Evolutionary conservation across 1,140 invertebrate species (phyloP), one percentile per base, ranked within the genome.

Genomic region (Coenobita brevimanus): DNA sequence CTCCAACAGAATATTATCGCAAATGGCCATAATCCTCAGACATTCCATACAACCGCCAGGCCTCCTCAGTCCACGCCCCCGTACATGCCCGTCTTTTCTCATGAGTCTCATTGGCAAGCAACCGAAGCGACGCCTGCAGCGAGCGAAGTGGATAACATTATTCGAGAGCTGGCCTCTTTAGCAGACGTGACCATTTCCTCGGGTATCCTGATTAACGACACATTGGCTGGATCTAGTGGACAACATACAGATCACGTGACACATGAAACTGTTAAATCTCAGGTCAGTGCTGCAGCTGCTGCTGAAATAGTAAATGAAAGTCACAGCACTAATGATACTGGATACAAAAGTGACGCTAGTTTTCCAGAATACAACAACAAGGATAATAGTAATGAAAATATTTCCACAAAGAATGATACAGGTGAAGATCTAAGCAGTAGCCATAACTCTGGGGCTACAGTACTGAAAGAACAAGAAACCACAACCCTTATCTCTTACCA

Each of bases 121-220:
- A 24, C 27, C 6, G n/a, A 41, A 13, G 21, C 21, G 17, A 13
- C 2, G 24, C 6, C 21, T 0, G n/a, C 10, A n/a, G 30, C 38
- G 17, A 41, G 60, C 0, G 64, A 82, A 15, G 43, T 71, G 17
- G 81, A 82, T 15, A 69, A 82, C 15, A 82, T 82, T 13, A 50
- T 21, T 8, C 62, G 67, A 41, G 21, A 82, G 43, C 38, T 82
- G 81, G 62, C 81, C 27, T 30, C 81, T 21, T 30, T 82, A 50
- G 81, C 81, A 27, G 36, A 82, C 43, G 15, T 82, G 21, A 69
- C 81, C 10, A 43, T 82, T 3, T 82, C 81, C n/a, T 30, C 57
- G 3, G 81, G 81, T 15, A 54, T 13, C 2, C 43, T 82, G 8
- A 36, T 82, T 30, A 82, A 82, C 41, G 81, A 82, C 24, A 82